These are phyloP conservation scores for Odocoileus hemionus DNA, from an alignment of 2,113 vertebrate species.

Conservation along the genomic window DNA sequence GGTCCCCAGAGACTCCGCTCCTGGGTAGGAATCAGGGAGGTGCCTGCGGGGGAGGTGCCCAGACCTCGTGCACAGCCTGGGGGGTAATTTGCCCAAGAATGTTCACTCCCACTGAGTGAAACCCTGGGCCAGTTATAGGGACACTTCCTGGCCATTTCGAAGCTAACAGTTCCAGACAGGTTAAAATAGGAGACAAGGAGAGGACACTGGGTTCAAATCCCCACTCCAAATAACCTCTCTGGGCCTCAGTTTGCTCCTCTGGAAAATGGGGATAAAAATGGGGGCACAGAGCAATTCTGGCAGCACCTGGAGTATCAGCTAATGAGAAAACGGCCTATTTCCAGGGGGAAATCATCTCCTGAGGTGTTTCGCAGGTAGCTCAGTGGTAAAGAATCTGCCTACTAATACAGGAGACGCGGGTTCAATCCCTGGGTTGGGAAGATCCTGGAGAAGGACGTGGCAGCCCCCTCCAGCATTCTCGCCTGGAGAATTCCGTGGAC, in stretches of 20 bases:
- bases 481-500: neutral
- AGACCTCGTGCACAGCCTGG: accelerated
- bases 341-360: neutral
- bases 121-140: neutral
- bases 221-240: neutral
- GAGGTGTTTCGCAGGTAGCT: neutral
- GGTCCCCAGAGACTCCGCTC: neutral
- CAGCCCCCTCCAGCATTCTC: neutral
- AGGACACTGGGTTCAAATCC: neutral
- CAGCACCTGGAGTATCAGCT: neutral
- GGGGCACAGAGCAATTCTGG: neutral
- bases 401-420: accelerated
- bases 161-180: neutral
- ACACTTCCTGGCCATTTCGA: neutral
- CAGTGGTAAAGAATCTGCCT: neutral
- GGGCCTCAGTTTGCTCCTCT: neutral
- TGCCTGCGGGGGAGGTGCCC: accelerated
- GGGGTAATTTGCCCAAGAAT: neutral
- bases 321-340: neutral
- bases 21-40: neutral
- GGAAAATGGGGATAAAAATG: neutral
- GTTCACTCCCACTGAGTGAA: neutral
- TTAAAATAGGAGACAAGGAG: neutral
- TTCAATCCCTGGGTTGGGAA: neutral
- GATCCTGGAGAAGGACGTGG: neutral